Evolutionary conservation across 1,140 invertebrate genomes (phyloP).

Genomic region (Achroia grisella): DNA sequence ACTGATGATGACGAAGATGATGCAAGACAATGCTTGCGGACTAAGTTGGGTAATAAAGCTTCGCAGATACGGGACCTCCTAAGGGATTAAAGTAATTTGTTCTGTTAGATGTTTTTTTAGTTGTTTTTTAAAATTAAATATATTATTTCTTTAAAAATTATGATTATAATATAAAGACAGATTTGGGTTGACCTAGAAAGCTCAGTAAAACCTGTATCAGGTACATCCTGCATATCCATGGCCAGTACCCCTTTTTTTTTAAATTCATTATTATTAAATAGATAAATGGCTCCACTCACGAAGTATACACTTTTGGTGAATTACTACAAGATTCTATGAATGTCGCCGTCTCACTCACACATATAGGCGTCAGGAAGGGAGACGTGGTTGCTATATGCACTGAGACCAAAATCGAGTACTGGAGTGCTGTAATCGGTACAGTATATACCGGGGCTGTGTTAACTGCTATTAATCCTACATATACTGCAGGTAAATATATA

Average conservation of each 20-base stretch:
- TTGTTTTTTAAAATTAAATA: background rate
- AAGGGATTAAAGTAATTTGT: too few species aligned
- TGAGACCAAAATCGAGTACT: constrained; percentile 34
- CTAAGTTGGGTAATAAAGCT: too few species aligned
- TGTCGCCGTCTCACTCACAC: constrained; percentile 31
- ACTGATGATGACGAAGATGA: too few species aligned
- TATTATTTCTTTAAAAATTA: constrained; percentile 3
- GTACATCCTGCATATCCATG: constrained; percentile 11
- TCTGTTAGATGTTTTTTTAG: background rate
- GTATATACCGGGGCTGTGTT: constrained; percentile 28
- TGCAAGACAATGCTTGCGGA: too few species aligned
- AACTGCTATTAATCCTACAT: constrained; percentile 21
- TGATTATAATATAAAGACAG: constrained; percentile 15
- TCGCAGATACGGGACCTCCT: too few species aligned
- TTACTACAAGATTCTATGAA: constrained; percentile 29
- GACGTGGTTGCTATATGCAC: constrained; percentile 31
- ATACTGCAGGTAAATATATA: constrained; percentile 26
- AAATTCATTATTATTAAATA: constrained; percentile 21
- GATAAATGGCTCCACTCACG: constrained; percentile 31
- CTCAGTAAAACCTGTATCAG: too few species aligned
- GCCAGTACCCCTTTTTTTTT: too few species aligned
- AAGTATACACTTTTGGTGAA: constrained; percentile 18
- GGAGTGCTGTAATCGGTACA: constrained; percentile 22
- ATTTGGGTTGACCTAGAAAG: too few species aligned
- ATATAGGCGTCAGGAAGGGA: constrained; percentile 32